Conservation (phyloP, 2,888 invertebrate genomes). For the Baccha elongata region DNA sequence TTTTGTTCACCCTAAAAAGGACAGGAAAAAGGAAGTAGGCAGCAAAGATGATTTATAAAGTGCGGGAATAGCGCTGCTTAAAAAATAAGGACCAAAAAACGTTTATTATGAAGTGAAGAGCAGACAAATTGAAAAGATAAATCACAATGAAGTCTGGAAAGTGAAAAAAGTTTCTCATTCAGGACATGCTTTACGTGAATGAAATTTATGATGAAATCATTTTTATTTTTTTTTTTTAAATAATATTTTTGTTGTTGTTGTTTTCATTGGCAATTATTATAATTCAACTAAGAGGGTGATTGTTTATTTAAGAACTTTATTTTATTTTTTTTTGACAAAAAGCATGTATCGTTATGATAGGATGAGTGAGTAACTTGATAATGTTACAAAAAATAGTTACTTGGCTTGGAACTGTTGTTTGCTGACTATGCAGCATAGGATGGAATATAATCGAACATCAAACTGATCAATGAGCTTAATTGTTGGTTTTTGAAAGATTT, state of each 20-base stretch:
- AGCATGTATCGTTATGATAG: not conserved
- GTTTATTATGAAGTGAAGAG: conserved; percentile 49
- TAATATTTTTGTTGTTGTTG: not conserved
- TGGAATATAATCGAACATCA: too few species aligned
- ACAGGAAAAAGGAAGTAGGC: conserved; percentile 18
- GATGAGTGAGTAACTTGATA: too few species aligned
- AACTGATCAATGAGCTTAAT: too few species aligned
- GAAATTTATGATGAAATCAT: conserved; percentile 20
- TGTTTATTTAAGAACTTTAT: conserved; percentile 28
- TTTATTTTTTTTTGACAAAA: not conserved
- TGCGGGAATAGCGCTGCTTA: conserved; percentile 45
- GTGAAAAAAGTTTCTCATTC: conserved; percentile 60
- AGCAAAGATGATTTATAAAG: conserved; percentile 55
- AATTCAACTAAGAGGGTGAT: conserved; percentile 15
- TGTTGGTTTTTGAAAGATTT: too few species aligned
- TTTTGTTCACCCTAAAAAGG: conserved; percentile 11
- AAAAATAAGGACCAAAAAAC: conserved; percentile 36
- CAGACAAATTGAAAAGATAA: conserved; percentile 71
- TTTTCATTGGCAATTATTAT: conserved; percentile 15
- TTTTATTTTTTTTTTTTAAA: not conserved
- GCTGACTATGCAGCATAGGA: too few species aligned
- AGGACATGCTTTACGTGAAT: conserved; percentile 30
- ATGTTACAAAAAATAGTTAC: too few species aligned
- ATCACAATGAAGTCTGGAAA: conserved; percentile 49
- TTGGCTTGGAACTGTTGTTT: too few species aligned